These are phyloP conservation scores for Drosophila phalerata DNA, from an alignment of 2,888 invertebrate species.

Conservation along the genomic window DNA sequence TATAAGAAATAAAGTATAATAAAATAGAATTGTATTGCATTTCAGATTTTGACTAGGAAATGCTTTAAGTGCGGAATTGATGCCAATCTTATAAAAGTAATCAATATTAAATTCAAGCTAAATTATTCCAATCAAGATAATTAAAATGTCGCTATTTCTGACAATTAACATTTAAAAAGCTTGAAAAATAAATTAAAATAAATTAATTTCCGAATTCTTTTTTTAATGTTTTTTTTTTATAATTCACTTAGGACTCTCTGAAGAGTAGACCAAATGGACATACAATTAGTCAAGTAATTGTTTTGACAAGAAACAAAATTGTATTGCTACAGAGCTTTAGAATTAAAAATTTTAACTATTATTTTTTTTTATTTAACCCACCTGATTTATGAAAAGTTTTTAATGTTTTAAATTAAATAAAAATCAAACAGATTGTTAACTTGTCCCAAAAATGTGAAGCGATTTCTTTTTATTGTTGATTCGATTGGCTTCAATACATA, in stretches of 20 bases:
- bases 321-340: no score
- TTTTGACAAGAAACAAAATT: no score
- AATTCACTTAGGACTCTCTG: no score
- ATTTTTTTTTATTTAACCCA: no score
- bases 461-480: slow-evolving; percentile 65
- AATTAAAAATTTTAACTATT: no score
- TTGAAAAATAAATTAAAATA: no score
- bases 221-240: no score
- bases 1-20: background rate
- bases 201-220: no score
- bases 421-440: slow-evolving; percentile 5
- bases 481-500: slow-evolving; percentile 53
- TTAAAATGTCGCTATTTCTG: background rate
- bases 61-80: no score
- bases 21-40: slow-evolving; percentile 17
- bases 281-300: no score
- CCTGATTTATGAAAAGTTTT: no score
- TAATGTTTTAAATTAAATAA: background rate
- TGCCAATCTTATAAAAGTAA: background rate
- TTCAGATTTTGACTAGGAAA: slow-evolving; percentile 3
- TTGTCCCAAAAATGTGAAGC: slow-evolving; percentile 72
- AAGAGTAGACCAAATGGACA: no score
- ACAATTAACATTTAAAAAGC: background rate
- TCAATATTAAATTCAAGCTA: background rate
- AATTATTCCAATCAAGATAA: background rate